Percentiles rank a stretch among this genome's conserved stretches.
These are phyloP conservation scores for Ditula angustiorana DNA, from an alignment of 2,888 invertebrate genomes.

Conservation along the genomic window DNA sequence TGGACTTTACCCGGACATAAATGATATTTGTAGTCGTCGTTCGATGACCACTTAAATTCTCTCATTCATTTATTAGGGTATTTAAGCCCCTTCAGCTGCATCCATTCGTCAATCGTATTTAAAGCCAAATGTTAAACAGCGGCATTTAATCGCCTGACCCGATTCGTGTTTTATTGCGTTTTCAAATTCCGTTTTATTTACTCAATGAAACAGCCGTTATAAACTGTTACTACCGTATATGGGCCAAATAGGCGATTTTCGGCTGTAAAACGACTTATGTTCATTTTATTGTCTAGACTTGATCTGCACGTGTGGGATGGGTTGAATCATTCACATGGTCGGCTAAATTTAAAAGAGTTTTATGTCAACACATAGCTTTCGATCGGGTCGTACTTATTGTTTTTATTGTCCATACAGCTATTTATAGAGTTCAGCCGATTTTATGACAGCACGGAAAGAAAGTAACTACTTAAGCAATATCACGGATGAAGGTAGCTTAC, in stretches of 20 bases:
- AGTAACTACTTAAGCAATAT: too few species aligned
- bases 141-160: conserved; percentile 46
- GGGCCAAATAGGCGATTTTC: conserved; percentile 55
- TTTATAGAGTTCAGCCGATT: background rate
- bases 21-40: too few species aligned
- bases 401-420: background rate
- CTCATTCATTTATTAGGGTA: background rate
- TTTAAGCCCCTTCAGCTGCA: background rate
- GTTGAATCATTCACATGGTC: conserved; percentile 7
- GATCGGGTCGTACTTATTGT: background rate
- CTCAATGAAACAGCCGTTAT: conserved; percentile 55
- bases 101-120: conserved; percentile 13
- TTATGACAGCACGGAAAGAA: background rate
- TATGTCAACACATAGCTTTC: background rate
- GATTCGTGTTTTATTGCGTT: conserved; percentile 53
- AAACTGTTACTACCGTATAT: conserved; percentile 56
- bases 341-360: conserved; percentile 22
- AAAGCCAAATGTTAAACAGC: conserved; percentile 21
- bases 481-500: too few species aligned
- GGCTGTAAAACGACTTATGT: conserved; percentile 53
- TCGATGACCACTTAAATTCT: too few species aligned
- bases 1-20: too few species aligned
- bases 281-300: conserved; percentile 56
- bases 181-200: conserved; percentile 48
- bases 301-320: conserved; percentile 11